Conservation (phyloP, 2,113 vertebrate genomes). For the Coturnix japonica region DNA sequence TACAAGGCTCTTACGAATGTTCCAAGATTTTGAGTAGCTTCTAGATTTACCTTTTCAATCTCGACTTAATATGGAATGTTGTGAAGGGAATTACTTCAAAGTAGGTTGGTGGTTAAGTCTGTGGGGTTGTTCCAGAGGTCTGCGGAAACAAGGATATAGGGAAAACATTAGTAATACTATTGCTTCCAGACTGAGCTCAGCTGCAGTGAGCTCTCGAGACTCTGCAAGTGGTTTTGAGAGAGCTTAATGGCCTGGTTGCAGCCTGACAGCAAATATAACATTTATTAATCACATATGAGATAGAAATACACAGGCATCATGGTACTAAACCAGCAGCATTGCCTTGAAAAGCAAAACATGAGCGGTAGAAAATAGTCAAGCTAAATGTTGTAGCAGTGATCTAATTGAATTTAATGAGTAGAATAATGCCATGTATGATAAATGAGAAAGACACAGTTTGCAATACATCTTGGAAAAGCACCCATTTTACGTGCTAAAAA, state of each 20-base stretch:
- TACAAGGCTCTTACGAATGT: background rate
- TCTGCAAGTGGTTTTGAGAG: background rate
- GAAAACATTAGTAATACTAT: background rate
- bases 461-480: conserved; percentile 27
- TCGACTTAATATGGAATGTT: conserved; percentile 7
- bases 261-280: background rate
- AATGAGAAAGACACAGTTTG: background rate
- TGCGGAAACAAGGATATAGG: conserved; percentile 1
- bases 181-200: conserved; percentile 39
- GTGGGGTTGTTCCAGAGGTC: conserved; percentile 56
- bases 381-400: background rate
- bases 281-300: background rate
- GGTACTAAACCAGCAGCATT: background rate
- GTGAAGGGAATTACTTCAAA: conserved; percentile 3
- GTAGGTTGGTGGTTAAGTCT: conserved; percentile 19
- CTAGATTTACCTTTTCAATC: conserved; percentile 15
- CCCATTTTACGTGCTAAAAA: background rate
- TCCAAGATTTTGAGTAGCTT: conserved; percentile 21
- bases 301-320: background rate
- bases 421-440: background rate
- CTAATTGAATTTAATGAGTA: conserved; percentile 2
- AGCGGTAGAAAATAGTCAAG: conserved; percentile 10
- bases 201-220: background rate
- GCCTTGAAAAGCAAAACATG: background rate
- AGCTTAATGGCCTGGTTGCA: background rate